Conservation (phyloP, 2,888 invertebrate species). For the Pseudeuparius sepicola region DNA sequence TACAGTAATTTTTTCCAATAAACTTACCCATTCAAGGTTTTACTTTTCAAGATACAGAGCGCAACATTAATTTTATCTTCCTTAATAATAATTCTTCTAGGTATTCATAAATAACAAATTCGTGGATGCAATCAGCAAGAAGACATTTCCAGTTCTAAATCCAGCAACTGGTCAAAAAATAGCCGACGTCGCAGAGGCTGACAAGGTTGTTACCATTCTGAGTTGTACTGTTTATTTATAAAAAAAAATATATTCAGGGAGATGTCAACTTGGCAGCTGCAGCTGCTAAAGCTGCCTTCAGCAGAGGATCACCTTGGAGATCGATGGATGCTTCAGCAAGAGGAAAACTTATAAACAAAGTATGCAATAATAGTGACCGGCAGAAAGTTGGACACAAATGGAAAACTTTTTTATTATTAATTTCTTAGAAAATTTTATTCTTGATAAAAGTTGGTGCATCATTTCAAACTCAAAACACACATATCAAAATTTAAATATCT, state of each 20-base stretch:
- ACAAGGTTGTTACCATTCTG: conserved; percentile 56
- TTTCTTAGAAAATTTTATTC: too few species aligned
- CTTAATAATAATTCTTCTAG: too few species aligned
- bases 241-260: conserved; percentile 42
- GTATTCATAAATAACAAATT: conserved; percentile 76
- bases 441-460: too few species aligned
- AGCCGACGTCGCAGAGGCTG: conserved; percentile 69
- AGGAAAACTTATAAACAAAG: conserved; percentile 59
- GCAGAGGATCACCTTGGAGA: conserved; percentile 64
- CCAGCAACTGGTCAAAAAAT: conserved; percentile 72
- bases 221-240: conserved; percentile 5
- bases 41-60: too few species aligned
- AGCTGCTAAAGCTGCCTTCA: conserved; percentile 70
- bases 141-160: conserved; percentile 78
- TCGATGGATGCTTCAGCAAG: conserved; percentile 72
- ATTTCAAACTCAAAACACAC: too few species aligned
- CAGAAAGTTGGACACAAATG: too few species aligned
- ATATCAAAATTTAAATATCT: too few species aligned
- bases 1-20: too few species aligned
- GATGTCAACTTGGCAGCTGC: conserved; percentile 73
- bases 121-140: conserved; percentile 71
- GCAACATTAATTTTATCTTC: too few species aligned
- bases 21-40: too few species aligned
- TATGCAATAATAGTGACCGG: conserved; percentile 23
- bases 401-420: too few species aligned